Evolutionary conservation across 2,888 invertebrate species (phyloP).

Genomic region (Drosophila yooni): DNA sequence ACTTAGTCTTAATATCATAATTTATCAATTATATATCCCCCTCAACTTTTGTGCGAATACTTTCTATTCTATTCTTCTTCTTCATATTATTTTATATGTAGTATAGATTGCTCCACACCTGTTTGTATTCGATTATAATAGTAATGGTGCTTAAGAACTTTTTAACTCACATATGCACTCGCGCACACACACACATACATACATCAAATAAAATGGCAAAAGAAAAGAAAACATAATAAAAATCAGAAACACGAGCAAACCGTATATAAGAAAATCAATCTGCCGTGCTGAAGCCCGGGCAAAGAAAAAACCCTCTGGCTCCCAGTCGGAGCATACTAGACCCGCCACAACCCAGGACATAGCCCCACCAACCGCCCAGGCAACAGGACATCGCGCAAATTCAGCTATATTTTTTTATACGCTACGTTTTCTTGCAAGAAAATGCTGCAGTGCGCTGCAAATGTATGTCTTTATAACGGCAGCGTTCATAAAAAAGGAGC

Average conservation of each 20-base stretch:
- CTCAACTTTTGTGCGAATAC: not conserved
- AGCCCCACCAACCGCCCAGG: conserved; percentile 9
- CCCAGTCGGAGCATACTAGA: conserved; percentile 12
- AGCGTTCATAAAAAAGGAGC: conserved; percentile 72
- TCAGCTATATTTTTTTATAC: conserved; percentile 71
- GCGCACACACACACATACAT: conserved; percentile 4
- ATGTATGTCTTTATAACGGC: conserved; percentile 79
- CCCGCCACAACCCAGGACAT: conserved; percentile 1
- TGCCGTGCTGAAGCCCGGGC: conserved; percentile 44
- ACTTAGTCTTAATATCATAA: not conserved
- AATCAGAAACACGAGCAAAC: conserved; percentile 67
- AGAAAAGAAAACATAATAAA: conserved; percentile 58
- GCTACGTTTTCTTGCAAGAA: conserved; percentile 73
- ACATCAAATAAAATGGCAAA: conserved; percentile 31
- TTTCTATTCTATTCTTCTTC: not conserved
- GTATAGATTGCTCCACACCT: conserved; percentile 14
- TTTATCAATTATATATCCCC: not conserved
- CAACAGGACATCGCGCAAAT: conserved; percentile 69
- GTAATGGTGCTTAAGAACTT: conserved; percentile 31
- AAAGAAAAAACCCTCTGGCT: conserved; percentile 7
- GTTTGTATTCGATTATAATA: conserved; percentile 32
- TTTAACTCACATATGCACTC: conserved; percentile 19
- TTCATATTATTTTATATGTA: not conserved
- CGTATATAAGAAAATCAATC: conserved; percentile 84
- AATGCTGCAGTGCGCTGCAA: conserved; percentile 75